phyloP scores from a whole-genome alignment of 2,797 vertebrate genomes.

The Gymnoscopelus microlampas region DNA sequence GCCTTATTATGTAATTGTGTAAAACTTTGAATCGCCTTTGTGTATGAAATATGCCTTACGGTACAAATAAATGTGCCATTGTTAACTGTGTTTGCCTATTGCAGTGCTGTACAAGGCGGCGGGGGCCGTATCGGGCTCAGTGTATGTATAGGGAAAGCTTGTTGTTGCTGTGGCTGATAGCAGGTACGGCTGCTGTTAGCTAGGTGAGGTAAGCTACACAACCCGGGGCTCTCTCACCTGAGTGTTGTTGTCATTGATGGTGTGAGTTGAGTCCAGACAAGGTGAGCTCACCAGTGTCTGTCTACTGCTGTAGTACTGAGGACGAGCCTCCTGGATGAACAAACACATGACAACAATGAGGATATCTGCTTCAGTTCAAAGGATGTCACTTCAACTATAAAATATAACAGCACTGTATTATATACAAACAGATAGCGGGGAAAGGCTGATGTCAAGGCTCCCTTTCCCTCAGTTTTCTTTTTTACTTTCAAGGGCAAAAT shows the following conservation, averaged over 20 bases:
- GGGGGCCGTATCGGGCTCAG: background rate
- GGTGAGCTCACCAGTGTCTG: slow-evolving; percentile 82
- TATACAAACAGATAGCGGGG: too few relatives aligned
- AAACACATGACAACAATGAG: slow-evolving; percentile 2
- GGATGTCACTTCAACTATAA: too few relatives aligned
- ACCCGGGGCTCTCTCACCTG: slow-evolving; percentile 56
- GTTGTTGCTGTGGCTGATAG: slow-evolving; percentile 5
- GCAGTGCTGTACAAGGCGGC: too few relatives aligned
- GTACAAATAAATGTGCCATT: too few relatives aligned
- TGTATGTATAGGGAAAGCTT: background rate
- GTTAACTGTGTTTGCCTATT: too few relatives aligned
- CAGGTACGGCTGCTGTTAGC: background rate
- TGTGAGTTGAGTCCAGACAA: slow-evolving; percentile 57
- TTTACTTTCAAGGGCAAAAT: background rate
- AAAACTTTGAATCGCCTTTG: too few relatives aligned
- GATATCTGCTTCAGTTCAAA: too few relatives aligned
- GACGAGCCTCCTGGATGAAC: slow-evolving; percentile 73
- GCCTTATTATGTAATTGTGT: too few relatives aligned
- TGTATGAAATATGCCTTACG: too few relatives aligned
- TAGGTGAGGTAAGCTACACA: too few relatives aligned
- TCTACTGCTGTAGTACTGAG: slow-evolving; percentile 85
- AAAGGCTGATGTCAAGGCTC: background rate
- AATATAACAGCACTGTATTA: too few relatives aligned
- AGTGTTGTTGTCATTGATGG: slow-evolving; percentile 43
- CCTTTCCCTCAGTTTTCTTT: background rate